A percentile compares a stretch with the other conserved stretches of the same genome.
Evolutionary conservation across 2,888 invertebrate species (phyloP).

Genomic region (Gryllus longicercus): DNA sequence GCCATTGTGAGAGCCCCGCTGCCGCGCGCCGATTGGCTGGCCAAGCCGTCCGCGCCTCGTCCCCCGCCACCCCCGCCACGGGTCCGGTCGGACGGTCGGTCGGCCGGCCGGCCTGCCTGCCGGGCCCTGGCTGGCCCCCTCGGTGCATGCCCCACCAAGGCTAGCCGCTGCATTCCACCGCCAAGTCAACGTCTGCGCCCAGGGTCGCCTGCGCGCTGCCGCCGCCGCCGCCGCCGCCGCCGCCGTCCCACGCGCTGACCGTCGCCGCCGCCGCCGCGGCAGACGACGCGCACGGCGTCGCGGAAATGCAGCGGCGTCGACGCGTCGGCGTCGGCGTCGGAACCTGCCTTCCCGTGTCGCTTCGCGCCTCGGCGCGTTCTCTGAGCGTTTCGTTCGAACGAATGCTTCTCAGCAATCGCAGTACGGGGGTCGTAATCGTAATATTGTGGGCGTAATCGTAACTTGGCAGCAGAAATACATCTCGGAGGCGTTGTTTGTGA

Average conservation of each 20-base stretch:
- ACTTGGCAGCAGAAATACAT: no score
- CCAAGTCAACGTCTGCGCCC: conserved; percentile 33
- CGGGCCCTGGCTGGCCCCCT: not conserved
- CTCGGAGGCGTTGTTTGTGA: no score
- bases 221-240: not conserved
- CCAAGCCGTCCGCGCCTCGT: not conserved
- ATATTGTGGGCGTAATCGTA: no score
- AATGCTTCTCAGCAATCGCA: no score
- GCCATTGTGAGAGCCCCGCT: not conserved
- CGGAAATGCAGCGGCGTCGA: conserved; percentile 23
- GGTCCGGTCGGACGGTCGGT: not conserved
- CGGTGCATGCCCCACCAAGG: conserved; percentile 27
- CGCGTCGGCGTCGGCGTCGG: conserved; percentile 18
- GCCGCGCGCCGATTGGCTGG: not conserved
- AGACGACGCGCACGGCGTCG: conserved; percentile 23
- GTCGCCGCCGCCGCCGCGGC: conserved; percentile 18
- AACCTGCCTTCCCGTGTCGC: not conserved
- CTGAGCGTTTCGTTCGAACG: no score
- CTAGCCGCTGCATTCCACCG: conserved; percentile 32
- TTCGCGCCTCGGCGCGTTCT: no score
- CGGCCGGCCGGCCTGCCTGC: conserved; percentile 4
- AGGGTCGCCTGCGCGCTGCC: conserved; percentile 26
- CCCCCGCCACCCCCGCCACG: conserved; percentile 10
- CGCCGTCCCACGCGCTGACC: conserved; percentile 20
- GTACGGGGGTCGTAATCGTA: no score